Evolutionary conservation across 1,140 invertebrate genomes (phyloP).

Genomic region (Drosophila cardini): DNA sequence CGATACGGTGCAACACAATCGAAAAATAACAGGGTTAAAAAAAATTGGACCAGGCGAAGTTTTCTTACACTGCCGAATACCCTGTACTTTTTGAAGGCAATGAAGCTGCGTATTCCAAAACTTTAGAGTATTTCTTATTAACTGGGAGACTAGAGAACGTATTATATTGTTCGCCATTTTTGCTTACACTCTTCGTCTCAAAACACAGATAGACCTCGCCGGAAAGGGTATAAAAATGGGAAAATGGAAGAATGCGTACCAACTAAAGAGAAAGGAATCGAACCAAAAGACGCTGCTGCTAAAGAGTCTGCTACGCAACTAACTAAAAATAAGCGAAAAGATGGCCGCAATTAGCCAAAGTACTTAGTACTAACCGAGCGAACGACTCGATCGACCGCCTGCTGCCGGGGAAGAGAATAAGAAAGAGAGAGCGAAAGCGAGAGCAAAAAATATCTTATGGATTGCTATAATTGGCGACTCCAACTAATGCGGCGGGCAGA

Average conservation of each 20-base stretch:
- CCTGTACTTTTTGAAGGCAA: no score
- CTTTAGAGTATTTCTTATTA: no score
- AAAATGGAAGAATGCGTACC: neutral
- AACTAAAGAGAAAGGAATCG: neutral
- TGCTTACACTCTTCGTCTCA: no score
- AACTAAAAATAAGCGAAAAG: constrained; percentile 45
- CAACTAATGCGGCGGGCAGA: constrained; percentile 23
- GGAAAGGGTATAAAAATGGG: neutral
- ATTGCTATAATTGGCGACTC: constrained; percentile 67
- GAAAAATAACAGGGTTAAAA: no score
- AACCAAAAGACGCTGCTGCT: neutral
- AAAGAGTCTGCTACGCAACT: constrained; percentile 15
- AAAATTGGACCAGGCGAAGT: no score
- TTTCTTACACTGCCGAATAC: no score
- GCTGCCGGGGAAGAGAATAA: constrained; percentile 29
- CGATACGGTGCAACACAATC: no score
- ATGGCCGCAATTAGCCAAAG: constrained; percentile 64
- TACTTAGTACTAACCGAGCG: constrained; percentile 53
- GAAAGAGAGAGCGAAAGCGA: neutral
- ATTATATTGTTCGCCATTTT: no score
- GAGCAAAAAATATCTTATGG: neutral
- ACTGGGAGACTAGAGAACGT: no score
- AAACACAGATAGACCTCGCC: no score
- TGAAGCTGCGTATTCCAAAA: no score
- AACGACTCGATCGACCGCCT: neutral